Evolutionary conservation across 2,888 invertebrate species (phyloP), one percentile per base, ranked within the genome.

Genomic region (Sphaeridia pumilis): DNA sequence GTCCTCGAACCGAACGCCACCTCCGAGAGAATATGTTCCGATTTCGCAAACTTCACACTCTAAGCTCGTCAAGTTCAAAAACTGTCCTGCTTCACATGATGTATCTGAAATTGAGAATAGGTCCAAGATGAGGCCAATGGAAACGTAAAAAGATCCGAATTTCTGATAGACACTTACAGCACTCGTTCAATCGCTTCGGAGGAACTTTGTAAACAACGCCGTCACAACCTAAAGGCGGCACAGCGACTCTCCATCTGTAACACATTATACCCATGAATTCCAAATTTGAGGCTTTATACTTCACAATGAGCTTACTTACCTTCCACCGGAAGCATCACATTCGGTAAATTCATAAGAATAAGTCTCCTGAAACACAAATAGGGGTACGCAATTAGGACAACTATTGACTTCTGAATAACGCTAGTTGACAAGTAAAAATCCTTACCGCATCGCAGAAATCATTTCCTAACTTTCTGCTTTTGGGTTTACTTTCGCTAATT

Each of bases 241-340:
- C 74, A 25, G 74, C 72, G 2, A 78, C 76, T 54, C 76, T 68
- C 78, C 78, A 78, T n/a, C n/a, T n/a, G n/a, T n/a, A n/a, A n/a
- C n/a, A n/a, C n/a, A n/a, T n/a, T n/a, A n/a, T n/a, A n/a, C n/a
- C n/a, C n/a, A n/a, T n/a, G n/a, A n/a, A n/a, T n/a, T n/a, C n/a
- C n/a, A n/a, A n/a, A n/a, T n/a, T n/a, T n/a, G n/a, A n/a, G n/a
- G n/a, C n/a, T n/a, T n/a, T n/a, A n/a, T n/a, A n/a, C n/a, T n/a
- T n/a, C n/a, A n/a, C n/a, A n/a, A n/a, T n/a, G n/a, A n/a, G n/a
- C n/a, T n/a, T n/a, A n/a, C n/a, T n/a, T n/a, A 51, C 20, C 71
- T 71, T 34, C 61, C 61, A 2, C 60, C 63, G 22, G 66, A 57
- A 41, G 67, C 67, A 58, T 75, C 74, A 67, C 75, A 75, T 58